phyloP scores from a whole-genome alignment of 2,113 vertebrate genomes.

The Mastomys natalensis region DNA sequence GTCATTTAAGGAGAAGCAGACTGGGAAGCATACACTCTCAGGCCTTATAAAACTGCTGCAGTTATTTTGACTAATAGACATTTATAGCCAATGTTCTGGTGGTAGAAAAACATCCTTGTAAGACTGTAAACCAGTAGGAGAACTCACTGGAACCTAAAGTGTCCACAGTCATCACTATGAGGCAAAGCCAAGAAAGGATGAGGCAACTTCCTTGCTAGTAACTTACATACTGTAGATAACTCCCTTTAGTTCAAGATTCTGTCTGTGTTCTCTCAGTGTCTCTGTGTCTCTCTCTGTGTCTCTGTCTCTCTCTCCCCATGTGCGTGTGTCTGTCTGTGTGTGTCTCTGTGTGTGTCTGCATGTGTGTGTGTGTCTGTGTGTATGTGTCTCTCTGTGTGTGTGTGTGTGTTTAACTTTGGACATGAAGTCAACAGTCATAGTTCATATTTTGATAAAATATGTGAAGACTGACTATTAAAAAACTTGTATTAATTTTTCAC shows the following conservation, averaged over 20 bases:
- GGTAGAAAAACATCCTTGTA: conserved; percentile 76
- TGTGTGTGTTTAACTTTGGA: not conserved
- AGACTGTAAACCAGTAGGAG: conserved; percentile 62
- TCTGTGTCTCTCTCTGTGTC: not conserved
- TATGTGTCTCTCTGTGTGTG: not conserved
- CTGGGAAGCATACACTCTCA: conserved; percentile 83
- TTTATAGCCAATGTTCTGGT: conserved; percentile 80
- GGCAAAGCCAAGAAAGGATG: not conserved
- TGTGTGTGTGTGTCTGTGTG: not conserved
- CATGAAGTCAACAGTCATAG: not conserved
- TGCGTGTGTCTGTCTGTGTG: not conserved
- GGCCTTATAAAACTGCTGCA: conserved; percentile 86
- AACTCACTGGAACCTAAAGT: conserved; percentile 39
- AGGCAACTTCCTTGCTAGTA: not conserved
- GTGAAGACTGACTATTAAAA: not conserved
- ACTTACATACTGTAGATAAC: not conserved
- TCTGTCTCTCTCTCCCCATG: not conserved
- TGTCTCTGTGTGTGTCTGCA: not conserved
- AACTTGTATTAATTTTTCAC: not conserved
- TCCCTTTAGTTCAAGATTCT: not conserved
- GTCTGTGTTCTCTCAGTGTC: not conserved
- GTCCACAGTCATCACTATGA: not conserved
- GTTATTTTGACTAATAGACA: conserved; percentile 86
- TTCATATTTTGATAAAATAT: not conserved
- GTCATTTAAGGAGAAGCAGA: conserved; percentile 87